Evolutionary conservation across 2,113 vertebrate species (phyloP).

Genomic region (Percopsis transmontana): DNA sequence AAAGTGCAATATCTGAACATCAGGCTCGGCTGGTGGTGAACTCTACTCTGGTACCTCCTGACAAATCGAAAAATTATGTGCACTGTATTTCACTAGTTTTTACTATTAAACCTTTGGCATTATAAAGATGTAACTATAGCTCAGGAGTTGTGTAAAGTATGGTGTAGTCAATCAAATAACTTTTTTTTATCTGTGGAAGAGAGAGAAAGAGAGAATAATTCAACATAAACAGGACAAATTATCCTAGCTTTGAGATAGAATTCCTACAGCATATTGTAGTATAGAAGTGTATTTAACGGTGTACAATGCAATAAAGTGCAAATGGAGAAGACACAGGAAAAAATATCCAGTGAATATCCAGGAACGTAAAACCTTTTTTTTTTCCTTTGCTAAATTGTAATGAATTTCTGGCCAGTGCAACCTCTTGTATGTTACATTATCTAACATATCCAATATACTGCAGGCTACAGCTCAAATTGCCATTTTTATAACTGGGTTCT

Average conservation of each 20-base stretch:
- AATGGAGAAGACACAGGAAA: slow-evolving; percentile 81
- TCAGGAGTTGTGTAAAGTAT: slow-evolving; percentile 42
- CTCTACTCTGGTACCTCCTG: slow-evolving; percentile 5
- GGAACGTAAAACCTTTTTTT: no score
- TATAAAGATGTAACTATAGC: slow-evolving; percentile 10
- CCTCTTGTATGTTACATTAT: no score
- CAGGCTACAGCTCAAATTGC: no score
- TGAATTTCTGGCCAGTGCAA: no score
- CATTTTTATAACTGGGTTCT: no score
- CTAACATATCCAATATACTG: no score
- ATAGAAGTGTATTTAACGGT: slow-evolving; percentile 17
- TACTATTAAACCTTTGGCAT: slow-evolving; percentile 5
- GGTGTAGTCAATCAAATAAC: slow-evolving; percentile 15
- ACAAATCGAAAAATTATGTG: not conserved
- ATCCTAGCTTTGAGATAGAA: slow-evolving; percentile 26
- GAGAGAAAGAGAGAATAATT: slow-evolving; percentile 6
- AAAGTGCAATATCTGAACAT: slow-evolving; percentile 59
- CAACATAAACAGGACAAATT: slow-evolving; percentile 4
- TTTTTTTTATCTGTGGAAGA: slow-evolving; percentile 7
- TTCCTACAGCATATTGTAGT: slow-evolving; percentile 31
- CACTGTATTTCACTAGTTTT: slow-evolving; percentile 10
- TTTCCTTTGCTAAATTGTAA: no score
- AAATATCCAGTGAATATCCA: slow-evolving; percentile 78
- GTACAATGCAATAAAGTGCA: slow-evolving; percentile 20
- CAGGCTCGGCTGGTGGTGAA: slow-evolving; percentile 15